Evolutionary conservation across 1,140 invertebrate genomes (phyloP).

Genomic region (Sogatella furcifera): DNA sequence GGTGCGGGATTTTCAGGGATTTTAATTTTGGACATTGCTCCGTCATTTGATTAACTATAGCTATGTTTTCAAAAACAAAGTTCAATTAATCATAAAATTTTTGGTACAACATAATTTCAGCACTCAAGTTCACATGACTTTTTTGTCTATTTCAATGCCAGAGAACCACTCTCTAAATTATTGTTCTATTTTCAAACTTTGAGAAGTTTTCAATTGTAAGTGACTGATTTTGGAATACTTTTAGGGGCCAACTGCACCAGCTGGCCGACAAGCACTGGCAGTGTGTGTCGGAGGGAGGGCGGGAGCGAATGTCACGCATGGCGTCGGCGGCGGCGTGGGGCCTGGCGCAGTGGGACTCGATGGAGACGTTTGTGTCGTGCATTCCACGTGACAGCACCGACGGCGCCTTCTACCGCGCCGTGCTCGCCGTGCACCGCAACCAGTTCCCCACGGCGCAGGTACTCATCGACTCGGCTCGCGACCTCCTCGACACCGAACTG

Average conservation of each 20-base stretch:
- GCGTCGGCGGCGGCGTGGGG: conserved; percentile 94
- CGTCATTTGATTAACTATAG: too few species aligned
- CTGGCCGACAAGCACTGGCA: conserved; percentile 68
- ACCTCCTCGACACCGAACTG: conserved; percentile 90
- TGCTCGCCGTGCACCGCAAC: conserved; percentile 82
- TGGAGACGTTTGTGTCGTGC: conserved; percentile 76
- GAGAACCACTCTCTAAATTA: too few species aligned
- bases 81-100: too few species aligned
- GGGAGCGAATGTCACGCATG: conserved; percentile 78
- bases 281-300: conserved; percentile 51
- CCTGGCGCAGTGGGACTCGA: conserved; percentile 80
- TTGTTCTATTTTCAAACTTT: too few species aligned
- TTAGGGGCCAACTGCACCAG: conserved; percentile 55
- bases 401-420: conserved; percentile 89
- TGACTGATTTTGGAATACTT: too few species aligned
- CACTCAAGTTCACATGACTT: too few species aligned
- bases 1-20: too few species aligned
- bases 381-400: conserved; percentile 86
- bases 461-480: conserved; percentile 81
- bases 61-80: too few species aligned
- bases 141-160: too few species aligned
- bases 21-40: too few species aligned
- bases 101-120: too few species aligned
- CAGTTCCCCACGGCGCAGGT: conserved; percentile 57
- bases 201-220: not conserved